Conservation (phyloP, 2,113 vertebrate species). For the Leucosticte australis region DNA sequence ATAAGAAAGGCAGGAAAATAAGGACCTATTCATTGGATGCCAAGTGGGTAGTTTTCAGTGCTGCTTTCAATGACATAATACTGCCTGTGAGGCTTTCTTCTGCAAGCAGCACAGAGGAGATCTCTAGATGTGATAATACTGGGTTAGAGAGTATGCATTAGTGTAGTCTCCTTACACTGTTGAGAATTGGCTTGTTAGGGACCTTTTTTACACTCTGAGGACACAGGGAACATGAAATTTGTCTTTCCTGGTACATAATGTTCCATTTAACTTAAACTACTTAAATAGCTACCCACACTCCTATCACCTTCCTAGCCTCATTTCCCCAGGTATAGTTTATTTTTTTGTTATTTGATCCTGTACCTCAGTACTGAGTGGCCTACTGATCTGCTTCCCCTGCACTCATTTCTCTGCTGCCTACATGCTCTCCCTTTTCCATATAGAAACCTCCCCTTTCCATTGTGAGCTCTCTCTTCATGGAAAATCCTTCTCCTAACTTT, state of each 20-base stretch:
- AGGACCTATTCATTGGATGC: not conserved
- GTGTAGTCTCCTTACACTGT: not conserved
- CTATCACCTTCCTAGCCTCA: not conserved
- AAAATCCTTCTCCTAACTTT: not conserved
- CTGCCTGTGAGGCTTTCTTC: not conserved
- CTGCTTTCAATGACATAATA: not conserved
- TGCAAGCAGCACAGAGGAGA: not conserved
- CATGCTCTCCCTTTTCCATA: not conserved
- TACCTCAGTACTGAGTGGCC: not conserved
- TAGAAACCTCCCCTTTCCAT: not conserved
- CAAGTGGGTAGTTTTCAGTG: not conserved
- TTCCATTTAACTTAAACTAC: not conserved
- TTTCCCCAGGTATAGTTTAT: not conserved
- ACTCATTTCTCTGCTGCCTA: not conserved
- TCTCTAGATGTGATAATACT: not conserved
- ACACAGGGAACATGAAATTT: not conserved
- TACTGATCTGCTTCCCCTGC: not conserved
- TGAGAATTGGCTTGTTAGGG: not conserved
- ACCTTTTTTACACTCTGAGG: not conserved
- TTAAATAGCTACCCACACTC: not conserved
- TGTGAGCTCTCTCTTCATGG: not conserved
- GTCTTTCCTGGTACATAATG: not conserved
- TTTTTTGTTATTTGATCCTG: not conserved
- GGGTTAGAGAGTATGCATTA: not conserved
- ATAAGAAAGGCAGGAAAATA: not conserved